These are phyloP conservation scores for Habrosyne pyritoides DNA, from an alignment of 2,888 invertebrate species.

Conservation along the genomic window DNA sequence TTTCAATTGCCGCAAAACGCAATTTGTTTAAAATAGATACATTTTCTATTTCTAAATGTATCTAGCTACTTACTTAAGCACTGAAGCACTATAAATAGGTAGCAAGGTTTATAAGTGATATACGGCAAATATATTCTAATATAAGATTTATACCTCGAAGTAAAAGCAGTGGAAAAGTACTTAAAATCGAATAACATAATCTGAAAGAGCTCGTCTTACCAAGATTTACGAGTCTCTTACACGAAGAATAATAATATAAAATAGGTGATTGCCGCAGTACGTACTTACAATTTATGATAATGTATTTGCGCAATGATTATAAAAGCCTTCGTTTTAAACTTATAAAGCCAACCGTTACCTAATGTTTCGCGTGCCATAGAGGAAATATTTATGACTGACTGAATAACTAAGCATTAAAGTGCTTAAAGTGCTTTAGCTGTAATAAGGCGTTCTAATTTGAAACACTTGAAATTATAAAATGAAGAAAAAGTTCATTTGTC, in stretches of 20 bases:
- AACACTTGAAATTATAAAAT: background rate
- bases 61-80: too few species aligned
- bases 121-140: background rate
- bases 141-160: background rate
- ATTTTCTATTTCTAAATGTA: background rate
- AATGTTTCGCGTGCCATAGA: background rate
- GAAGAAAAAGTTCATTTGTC: background rate
- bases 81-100: too few species aligned
- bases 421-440: background rate
- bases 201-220: background rate
- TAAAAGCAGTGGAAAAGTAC: background rate
- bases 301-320: background rate
- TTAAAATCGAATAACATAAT: constrained; percentile 1
- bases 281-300: constrained; percentile 1
- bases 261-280: background rate
- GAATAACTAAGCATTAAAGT: background rate
- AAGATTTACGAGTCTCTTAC: constrained; percentile 1
- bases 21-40: background rate
- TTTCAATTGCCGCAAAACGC: background rate
- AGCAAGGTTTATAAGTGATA: background rate
- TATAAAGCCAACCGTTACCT: background rate
- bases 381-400: background rate
- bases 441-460: too few species aligned
- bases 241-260: background rate
- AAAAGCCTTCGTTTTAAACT: background rate